A percentile compares a stretch with the other conserved stretches of the same genome.
These are phyloP conservation scores for Poeciliopsis prolifica DNA, from an alignment of 2,113 vertebrate species.

Conservation along the genomic window DNA sequence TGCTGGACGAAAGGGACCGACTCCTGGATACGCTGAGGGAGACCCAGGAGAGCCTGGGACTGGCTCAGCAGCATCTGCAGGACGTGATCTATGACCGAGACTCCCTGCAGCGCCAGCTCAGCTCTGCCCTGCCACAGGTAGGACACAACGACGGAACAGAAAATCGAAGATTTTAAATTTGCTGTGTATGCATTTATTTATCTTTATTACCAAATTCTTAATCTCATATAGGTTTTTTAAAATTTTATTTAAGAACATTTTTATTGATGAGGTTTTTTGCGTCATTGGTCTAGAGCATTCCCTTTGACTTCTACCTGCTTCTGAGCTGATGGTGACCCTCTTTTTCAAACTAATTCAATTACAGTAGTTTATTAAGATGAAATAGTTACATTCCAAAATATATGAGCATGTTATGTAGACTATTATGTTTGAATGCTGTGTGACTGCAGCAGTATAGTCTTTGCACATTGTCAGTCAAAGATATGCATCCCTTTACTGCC, in stretches of 20 bases:
- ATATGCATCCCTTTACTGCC: too few species aligned
- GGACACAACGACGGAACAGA: not conserved
- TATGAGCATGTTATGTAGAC: not conserved
- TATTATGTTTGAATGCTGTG: not conserved
- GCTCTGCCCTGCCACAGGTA: slow-evolving; percentile 98
- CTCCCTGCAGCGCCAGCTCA: slow-evolving; percentile 96
- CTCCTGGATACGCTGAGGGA: slow-evolving; percentile 97
- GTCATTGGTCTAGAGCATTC: not conserved
- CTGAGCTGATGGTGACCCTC: not conserved
- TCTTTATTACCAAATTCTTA: not conserved
- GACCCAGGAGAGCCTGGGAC: slow-evolving; percentile 96
- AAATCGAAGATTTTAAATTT: not conserved
- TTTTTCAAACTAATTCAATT: not conserved
- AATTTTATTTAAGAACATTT: not conserved
- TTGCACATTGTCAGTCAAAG: too few species aligned
- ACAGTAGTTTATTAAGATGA: not conserved
- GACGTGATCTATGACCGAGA: slow-evolving; percentile 98
- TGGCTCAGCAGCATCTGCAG: slow-evolving; percentile 95
- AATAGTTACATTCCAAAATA: not conserved
- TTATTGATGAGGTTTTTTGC: not conserved
- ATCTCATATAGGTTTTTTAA: not conserved
- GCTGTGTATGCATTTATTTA: not conserved
- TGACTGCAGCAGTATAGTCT: not conserved
- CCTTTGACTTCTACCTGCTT: not conserved
- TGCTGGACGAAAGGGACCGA: slow-evolving; percentile 97